A percentile compares a stretch with the other conserved stretches of the same genome.
phyloP scores from a whole-genome alignment of 2,888 invertebrate species.

The Ernsta delagoae region DNA sequence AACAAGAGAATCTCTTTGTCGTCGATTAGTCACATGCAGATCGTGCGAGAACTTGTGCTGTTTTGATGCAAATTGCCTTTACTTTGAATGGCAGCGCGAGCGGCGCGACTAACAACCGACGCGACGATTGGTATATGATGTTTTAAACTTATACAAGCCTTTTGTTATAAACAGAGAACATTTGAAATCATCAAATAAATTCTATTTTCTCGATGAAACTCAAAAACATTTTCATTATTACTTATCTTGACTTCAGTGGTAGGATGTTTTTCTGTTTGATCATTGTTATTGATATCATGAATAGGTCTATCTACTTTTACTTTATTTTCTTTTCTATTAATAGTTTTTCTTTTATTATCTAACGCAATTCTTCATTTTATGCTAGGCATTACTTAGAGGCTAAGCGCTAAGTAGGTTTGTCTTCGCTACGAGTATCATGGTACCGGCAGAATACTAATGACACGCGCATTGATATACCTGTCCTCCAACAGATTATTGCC shows the following conservation, averaged over 20 bases:
- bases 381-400: background rate
- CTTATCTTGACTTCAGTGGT: background rate
- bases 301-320: background rate
- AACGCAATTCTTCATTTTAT: background rate
- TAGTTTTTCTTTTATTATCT: background rate
- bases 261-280: background rate
- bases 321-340: background rate
- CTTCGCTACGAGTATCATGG: conserved; percentile 43
- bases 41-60: conserved; percentile 28
- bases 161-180: background rate
- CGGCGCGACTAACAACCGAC: background rate
- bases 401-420: conserved; percentile 30
- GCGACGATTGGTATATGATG: background rate
- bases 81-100: conserved; percentile 18
- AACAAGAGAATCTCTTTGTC: conserved; percentile 16
- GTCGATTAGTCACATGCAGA: conserved; percentile 38
- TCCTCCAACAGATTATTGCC: conserved; percentile 34
- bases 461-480: conserved; percentile 41
- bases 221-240: background rate
- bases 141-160: background rate
- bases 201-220: background rate
- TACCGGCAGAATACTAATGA: conserved; percentile 45
- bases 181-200: background rate
- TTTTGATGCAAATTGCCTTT: conserved; percentile 46
- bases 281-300: background rate